These are phyloP conservation scores for Silurus lanzhouensis DNA, from an alignment of 2,797 vertebrate species.

Conservation along the genomic window DNA sequence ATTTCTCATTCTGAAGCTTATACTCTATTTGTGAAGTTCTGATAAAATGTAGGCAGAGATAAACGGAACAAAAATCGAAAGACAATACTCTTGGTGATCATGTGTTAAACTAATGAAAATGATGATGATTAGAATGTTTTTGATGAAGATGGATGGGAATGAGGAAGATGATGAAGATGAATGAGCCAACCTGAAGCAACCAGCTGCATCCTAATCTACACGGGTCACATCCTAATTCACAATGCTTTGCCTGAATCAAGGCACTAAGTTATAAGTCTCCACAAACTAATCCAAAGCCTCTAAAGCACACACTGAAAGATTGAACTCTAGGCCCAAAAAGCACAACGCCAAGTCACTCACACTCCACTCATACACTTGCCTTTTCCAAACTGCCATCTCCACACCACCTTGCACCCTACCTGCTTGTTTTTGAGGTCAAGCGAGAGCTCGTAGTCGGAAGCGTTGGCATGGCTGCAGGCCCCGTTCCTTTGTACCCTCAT, in stretches of 20 bases:
- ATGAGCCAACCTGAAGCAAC: conserved; percentile 56
- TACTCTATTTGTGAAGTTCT: neutral
- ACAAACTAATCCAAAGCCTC: conserved; percentile 32
- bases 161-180: conserved; percentile 48
- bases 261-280: conserved; percentile 18
- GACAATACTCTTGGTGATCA: neutral
- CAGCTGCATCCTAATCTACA: conserved; percentile 33
- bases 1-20: neutral
- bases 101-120: neutral
- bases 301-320: conserved; percentile 33
- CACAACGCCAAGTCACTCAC: conserved; percentile 62
- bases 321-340: conserved; percentile 42
- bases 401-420: conserved; percentile 80
- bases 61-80: neutral
- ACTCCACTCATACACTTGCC: conserved; percentile 33
- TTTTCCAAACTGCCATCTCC: conserved; percentile 40
- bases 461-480: conserved; percentile 86
- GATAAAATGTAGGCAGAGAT: conserved; percentile 28
- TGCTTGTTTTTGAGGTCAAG: conserved; percentile 99
- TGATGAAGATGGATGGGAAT: conserved; percentile 61
- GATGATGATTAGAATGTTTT: conserved; percentile 40
- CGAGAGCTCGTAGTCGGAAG: conserved; percentile 97
- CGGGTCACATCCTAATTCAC: neutral
- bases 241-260: neutral
- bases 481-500: conserved; percentile 89